Evolutionary conservation across 2,888 invertebrate genomes (phyloP), one percentile per base, ranked within the genome.

Genomic region (Scaptomyza cyrtandrae): DNA sequence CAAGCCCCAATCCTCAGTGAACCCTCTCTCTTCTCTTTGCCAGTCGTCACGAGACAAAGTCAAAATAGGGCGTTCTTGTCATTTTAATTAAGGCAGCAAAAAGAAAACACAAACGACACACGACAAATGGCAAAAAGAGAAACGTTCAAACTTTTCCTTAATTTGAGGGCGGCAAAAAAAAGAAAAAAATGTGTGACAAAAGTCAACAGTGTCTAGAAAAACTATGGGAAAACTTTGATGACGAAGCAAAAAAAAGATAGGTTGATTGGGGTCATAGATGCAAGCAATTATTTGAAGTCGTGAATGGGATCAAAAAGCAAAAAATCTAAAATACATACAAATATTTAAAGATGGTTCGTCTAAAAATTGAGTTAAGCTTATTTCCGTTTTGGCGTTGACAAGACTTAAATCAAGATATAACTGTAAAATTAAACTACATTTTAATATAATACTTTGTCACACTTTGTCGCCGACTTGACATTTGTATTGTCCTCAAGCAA

Each of bases 1-100:
- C 14, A 35, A 37, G 9, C 53, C 33, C 43, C 53, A 14, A 31
- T n/a, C 19, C 39, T 16, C 19, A 14, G 9, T n/a, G 41, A 35
- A 10, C 9, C 9, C 33, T 6, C 3, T 24, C 6, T 19, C 33
- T 4, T 5, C 29, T n/a, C 13, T n/a, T 24, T 1, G 35, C n/a
- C 37, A 19, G 9, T n/a, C 43, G 7, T n/a, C 43, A 58, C 44
- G 49, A 55, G 41, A 41, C 37, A 45, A 55, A 57, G 57, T 68
- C 49, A 57, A 55, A 68, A 41, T 39, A 43, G 65, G 57, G 56
- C 68, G 56, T 52, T 70, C 67, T 53, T 77, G 78, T 64, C 78
- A 80, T 80, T 80, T 84, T 80, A 80, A 80, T 84, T 86, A 74
- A 74, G 62, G 63, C 64, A 62, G 44, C 52, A 60, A 53, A 46